Evolutionary conservation across 1,140 invertebrate species (phyloP).

Genomic region (Bombus ignitus): DNA sequence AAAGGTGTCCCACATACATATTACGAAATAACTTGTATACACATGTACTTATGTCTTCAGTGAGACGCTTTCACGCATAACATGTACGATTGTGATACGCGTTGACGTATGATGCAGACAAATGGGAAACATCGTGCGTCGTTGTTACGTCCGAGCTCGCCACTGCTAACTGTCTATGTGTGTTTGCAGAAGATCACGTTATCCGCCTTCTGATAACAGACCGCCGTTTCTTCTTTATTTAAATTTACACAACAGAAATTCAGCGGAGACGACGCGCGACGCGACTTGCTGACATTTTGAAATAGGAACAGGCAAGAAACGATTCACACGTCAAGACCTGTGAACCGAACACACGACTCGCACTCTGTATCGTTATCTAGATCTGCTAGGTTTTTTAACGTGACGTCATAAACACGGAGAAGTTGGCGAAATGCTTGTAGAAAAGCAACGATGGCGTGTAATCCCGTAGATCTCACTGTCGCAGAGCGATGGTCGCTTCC

Average conservation of each 20-base stretch:
- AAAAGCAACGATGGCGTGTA: too few species aligned
- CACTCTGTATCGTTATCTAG: neutral
- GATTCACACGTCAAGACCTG: neutral
- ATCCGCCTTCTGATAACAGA: slow-evolving; percentile 1
- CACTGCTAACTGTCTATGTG: neutral
- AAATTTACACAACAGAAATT: neutral
- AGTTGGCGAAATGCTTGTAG: neutral
- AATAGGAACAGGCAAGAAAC: neutral
- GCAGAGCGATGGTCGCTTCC: neutral
- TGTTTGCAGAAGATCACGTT: neutral
- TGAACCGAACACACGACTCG: neutral
- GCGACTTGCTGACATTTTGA: neutral
- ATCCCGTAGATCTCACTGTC: neutral
- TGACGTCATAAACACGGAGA: neutral
- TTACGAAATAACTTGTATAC: neutral
- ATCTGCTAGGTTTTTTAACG: too few species aligned
- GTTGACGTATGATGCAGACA: neutral
- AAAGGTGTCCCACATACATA: neutral
- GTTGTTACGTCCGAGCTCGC: neutral
- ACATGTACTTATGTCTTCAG: neutral
- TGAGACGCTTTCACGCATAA: neutral
- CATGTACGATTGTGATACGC: neutral
- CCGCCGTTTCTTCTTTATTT: slow-evolving; percentile 18
- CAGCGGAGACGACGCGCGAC: slow-evolving; percentile 12
- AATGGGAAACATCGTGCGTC: neutral